Conservation (phyloP, 2,113 vertebrate species). For the Cynopterus brachyotis region DNA sequence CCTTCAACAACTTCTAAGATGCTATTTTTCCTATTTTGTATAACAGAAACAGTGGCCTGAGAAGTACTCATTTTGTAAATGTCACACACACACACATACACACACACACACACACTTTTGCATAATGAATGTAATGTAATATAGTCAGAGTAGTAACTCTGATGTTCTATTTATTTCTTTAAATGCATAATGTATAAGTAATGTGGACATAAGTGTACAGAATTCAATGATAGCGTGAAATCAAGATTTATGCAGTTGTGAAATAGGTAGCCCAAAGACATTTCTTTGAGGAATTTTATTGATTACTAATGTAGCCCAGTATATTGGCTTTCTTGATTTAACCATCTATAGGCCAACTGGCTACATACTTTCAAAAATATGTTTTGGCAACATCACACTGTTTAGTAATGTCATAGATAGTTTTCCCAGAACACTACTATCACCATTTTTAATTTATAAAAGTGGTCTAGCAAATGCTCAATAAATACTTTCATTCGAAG, state of each 20-base stretch:
- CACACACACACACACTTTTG: neutral
- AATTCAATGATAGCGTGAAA: neutral
- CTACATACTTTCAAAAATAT: neutral
- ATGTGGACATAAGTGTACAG: neutral
- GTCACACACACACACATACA: neutral
- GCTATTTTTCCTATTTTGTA: neutral
- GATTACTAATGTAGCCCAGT: neutral
- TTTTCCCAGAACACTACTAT: neutral
- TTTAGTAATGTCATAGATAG: neutral
- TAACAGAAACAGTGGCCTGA: neutral
- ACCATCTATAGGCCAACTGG: neutral
- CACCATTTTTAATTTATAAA: neutral
- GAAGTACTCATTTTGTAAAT: neutral
- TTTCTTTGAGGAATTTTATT: neutral
- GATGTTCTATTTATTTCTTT: neutral
- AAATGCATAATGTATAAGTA: neutral
- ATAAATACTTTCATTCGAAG: neutral
- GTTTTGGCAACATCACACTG: neutral
- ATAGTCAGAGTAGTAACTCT: neutral
- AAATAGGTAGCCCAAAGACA: neutral
- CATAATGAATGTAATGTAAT: neutral
- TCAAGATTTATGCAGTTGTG: neutral
- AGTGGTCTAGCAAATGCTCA: neutral
- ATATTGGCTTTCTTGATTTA: neutral
- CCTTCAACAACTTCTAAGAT: neutral